Evolutionary conservation across 2,888 invertebrate genomes (phyloP).

Genomic region (Priocnemis perturbator): DNA sequence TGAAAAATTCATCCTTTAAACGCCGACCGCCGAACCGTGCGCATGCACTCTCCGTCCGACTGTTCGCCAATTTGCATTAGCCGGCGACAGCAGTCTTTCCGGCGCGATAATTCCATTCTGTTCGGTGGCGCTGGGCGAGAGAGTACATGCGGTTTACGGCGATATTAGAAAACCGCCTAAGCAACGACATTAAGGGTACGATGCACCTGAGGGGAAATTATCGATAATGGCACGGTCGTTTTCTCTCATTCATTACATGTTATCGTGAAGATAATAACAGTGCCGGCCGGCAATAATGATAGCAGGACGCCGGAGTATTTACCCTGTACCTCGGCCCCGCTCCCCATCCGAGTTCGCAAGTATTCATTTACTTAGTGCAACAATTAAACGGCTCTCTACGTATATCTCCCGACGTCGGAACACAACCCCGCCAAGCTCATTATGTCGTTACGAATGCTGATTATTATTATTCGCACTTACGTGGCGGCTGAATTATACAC

Average conservation of each 20-base stretch:
- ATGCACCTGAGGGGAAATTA: constrained; percentile 58
- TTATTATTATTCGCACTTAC: constrained; percentile 47
- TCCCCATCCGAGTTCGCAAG: constrained; percentile 22
- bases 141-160: constrained; percentile 29
- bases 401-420: neutral
- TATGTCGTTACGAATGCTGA: constrained; percentile 43
- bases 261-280: constrained; percentile 57
- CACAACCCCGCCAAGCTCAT: neutral
- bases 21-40: neutral
- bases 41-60: neutral
- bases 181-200: constrained; percentile 53
- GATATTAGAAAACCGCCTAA: constrained; percentile 56
- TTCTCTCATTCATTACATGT: constrained; percentile 60
- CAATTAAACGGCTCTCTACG: constrained; percentile 45
- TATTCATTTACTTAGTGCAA: constrained; percentile 42
- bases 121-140: neutral
- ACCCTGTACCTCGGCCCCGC: constrained; percentile 44
- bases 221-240: constrained; percentile 58
- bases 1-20: constrained; percentile 3
- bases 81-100: neutral
- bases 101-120: constrained; percentile 10
- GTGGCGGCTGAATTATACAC: too few relatives aligned
- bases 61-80: constrained; percentile 2
- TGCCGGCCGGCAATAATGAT: constrained; percentile 50
- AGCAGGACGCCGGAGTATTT: constrained; percentile 48